Conservation (phyloP, 2,113 vertebrate genomes). For the Gobiocypris rarus region DNA sequence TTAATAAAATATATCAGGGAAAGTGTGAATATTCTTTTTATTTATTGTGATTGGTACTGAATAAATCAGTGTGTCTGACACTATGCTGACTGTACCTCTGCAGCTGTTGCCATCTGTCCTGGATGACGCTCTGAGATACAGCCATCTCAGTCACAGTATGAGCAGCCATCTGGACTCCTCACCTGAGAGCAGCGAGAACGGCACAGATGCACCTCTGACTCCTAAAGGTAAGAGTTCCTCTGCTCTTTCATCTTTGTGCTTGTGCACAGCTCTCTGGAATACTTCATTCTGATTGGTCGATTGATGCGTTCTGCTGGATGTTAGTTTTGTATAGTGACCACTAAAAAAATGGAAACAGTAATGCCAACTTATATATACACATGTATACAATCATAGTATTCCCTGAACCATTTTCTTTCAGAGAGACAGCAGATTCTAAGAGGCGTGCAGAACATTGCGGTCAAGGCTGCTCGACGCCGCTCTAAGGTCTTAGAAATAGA, state of each 20-base stretch:
- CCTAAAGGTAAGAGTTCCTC: conserved; percentile 70
- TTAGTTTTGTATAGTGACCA: not conserved
- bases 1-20: not conserved
- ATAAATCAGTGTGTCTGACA: not conserved
- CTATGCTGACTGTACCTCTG: conserved; percentile 13
- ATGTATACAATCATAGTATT: not conserved
- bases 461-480: conserved; percentile 78
- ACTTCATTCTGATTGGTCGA: not conserved
- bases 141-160: conserved; percentile 78
- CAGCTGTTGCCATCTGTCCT: conserved; percentile 69
- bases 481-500: conserved; percentile 75
- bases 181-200: conserved; percentile 80
- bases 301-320: not conserved
- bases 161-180: conserved; percentile 81
- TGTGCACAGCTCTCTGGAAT: not conserved
- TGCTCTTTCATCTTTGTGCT: conserved; percentile 1
- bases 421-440: conserved; percentile 80
- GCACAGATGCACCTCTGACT: conserved; percentile 71
- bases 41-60: not conserved
- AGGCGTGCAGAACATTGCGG: conserved; percentile 77
- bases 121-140: conserved; percentile 72
- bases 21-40: not conserved
- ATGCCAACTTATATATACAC: not conserved
- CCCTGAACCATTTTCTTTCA: conserved; percentile 48
- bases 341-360: not conserved